phyloP scores from a whole-genome alignment of 2,797 vertebrate genomes.

The Bothrops alternatus region DNA sequence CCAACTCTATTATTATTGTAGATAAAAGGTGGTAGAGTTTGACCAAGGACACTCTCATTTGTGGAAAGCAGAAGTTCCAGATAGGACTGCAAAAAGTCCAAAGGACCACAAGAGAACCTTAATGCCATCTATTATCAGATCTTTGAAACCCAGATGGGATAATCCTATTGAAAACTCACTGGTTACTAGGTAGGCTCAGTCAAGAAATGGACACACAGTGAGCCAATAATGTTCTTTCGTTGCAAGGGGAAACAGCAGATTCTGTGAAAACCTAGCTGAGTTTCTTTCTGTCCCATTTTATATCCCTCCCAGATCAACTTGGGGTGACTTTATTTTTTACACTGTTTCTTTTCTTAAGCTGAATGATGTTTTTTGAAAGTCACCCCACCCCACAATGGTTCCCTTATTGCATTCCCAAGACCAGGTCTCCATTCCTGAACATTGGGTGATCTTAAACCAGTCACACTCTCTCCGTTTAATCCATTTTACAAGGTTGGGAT shows the following conservation, averaged over 20 bases:
- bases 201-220: neutral
- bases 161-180: neutral
- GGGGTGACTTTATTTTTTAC: neutral
- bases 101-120: neutral
- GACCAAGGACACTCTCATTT: neutral
- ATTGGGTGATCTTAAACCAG: neutral
- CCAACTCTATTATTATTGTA: no score
- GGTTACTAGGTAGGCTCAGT: neutral
- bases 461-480: neutral
- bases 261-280: neutral
- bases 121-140: neutral
- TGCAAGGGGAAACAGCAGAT: neutral
- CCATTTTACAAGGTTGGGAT: neutral
- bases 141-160: neutral
- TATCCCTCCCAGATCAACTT: neutral
- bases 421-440: neutral
- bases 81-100: neutral
- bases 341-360: neutral
- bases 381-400: neutral
- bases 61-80: neutral
- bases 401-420: neutral
- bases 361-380: neutral
- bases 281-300: neutral
- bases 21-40: neutral
- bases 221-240: neutral